These are phyloP conservation scores for Armadillidium nasatum DNA, from an alignment of 1,140 invertebrate genomes.

Conservation along the genomic window DNA sequence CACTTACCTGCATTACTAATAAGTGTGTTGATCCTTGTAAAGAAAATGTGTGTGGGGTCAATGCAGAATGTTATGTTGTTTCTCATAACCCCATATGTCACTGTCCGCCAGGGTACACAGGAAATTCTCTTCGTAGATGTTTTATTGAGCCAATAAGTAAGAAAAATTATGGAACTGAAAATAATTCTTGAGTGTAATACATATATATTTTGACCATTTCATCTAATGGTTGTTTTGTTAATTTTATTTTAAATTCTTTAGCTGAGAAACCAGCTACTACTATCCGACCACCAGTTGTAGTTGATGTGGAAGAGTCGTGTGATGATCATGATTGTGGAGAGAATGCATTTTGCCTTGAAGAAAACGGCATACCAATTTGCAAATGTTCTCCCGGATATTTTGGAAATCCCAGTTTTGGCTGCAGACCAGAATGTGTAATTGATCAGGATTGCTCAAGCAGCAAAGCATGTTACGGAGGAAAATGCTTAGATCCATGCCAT, in stretches of 20 bases:
- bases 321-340: conserved; percentile 71
- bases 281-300: conserved; percentile 11
- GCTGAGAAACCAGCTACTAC: conserved; percentile 9
- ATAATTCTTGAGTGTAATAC: background rate
- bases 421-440: conserved; percentile 67
- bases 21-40: conserved; percentile 70
- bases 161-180: background rate
- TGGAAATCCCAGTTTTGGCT: conserved; percentile 56
- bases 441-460: conserved; percentile 63
- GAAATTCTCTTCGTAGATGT: conserved; percentile 60
- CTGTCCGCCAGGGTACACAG: conserved; percentile 55
- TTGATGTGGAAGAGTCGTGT: conserved; percentile 59
- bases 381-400: conserved; percentile 54
- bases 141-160: background rate
- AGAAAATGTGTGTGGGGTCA: conserved; percentile 61
- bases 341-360: conserved; percentile 53
- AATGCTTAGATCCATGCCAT: conserved; percentile 74
- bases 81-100: conserved; percentile 46
- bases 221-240: background rate
- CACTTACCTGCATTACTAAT: conserved; percentile 61
- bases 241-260: background rate
- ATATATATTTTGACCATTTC: background rate
- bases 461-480: conserved; percentile 58
- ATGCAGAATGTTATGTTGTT: conserved; percentile 44
- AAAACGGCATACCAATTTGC: conserved; percentile 66